A percentile compares a stretch with the other conserved stretches of the same genome.
phyloP scores from a whole-genome alignment of 2,888 invertebrate species.

The Drosophila picticornis region DNA sequence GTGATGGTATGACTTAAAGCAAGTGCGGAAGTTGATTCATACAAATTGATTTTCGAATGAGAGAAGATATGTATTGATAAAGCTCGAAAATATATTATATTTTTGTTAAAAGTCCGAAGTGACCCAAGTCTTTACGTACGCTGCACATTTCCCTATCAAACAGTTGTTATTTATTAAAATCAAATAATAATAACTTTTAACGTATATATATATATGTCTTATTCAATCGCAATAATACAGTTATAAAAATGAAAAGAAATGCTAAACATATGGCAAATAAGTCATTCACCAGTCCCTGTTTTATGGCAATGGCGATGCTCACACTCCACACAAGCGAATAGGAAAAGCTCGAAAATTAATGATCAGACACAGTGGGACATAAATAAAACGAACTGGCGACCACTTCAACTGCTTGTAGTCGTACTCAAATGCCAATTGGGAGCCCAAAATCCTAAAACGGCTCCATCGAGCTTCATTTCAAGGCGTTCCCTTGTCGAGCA shows the following conservation, averaged over 20 bases:
- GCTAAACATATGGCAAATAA: constrained; percentile 7
- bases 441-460: constrained; percentile 21
- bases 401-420: constrained; percentile 37
- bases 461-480: constrained; percentile 51
- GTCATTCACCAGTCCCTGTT: background rate
- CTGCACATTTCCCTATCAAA: background rate
- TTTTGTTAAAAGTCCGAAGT: background rate
- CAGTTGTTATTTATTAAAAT: background rate
- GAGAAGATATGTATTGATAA: background rate
- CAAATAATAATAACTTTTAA: background rate
- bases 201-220: background rate
- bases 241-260: background rate
- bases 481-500: constrained; percentile 52
- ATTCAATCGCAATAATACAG: background rate
- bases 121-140: background rate
- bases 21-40: background rate
- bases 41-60: background rate
- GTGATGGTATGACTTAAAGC: background rate
- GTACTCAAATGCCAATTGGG: constrained; percentile 28
- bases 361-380: constrained; percentile 38
- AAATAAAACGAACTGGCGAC: constrained; percentile 18
- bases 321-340: constrained; percentile 3
- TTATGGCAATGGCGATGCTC: background rate
- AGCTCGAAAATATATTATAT: background rate
- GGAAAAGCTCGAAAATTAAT: constrained; percentile 29